phyloP scores from a whole-genome alignment of 2,888 invertebrate species.

The Dichetophora obliterata region DNA sequence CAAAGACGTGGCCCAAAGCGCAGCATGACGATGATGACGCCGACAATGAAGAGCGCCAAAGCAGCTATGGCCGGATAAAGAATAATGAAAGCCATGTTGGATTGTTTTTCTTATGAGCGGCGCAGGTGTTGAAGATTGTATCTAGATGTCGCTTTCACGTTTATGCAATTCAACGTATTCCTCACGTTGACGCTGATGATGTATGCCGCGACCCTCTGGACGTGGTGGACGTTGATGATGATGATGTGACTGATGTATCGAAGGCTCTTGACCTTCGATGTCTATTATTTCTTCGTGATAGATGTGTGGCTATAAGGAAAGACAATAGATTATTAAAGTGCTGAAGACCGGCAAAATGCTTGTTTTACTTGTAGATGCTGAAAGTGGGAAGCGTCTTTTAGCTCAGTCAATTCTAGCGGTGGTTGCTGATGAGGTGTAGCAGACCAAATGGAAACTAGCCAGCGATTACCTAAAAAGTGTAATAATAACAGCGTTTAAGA shows the following conservation, averaged over 20 bases:
- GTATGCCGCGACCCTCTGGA: conserved; percentile 63
- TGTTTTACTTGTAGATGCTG: conserved; percentile 61
- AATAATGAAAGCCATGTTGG: conserved; percentile 77
- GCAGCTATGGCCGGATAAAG: conserved; percentile 84
- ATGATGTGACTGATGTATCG: conserved; percentile 52
- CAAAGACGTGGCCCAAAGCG: conserved; percentile 82
- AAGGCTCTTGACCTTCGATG: conserved; percentile 59
- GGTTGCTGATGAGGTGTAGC: conserved; percentile 86
- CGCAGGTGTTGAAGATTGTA: neutral
- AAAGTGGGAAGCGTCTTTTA: conserved; percentile 73
- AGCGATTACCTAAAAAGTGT: conserved; percentile 80
- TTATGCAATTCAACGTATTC: conserved; percentile 78
- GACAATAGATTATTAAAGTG: neutral
- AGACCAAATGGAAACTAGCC: conserved; percentile 87
- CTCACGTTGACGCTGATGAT: conserved; percentile 67
- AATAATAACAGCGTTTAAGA: neutral
- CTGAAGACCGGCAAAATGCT: neutral
- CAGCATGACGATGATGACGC: conserved; percentile 81
- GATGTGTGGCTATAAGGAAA: neutral
- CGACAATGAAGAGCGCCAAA: conserved; percentile 80
- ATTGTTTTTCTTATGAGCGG: neutral
- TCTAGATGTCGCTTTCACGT: conserved; percentile 85
- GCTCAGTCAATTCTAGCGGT: conserved; percentile 82
- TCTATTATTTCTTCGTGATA: conserved; percentile 54
- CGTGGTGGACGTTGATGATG: conserved; percentile 63